Conservation (phyloP, 2,113 vertebrate species). For the Misgurnus mizolepis region DNA sequence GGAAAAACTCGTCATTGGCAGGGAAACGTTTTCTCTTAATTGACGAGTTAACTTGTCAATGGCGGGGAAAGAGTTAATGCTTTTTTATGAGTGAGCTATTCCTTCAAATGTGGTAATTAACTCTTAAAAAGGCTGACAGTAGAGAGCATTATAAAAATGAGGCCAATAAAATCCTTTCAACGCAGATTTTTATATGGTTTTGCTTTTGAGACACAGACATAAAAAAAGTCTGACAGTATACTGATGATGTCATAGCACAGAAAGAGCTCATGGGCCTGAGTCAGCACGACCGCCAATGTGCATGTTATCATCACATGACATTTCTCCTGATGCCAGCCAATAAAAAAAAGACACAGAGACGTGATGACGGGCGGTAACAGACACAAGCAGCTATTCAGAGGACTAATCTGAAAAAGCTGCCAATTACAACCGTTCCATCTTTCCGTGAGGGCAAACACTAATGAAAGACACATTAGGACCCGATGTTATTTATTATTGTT, state of each 20-base stretch:
- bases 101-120: no score
- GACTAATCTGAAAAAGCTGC: constrained; percentile 24
- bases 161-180: background rate
- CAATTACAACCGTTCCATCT: constrained; percentile 23
- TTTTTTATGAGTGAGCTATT: no score
- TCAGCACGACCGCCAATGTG: constrained; percentile 19
- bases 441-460: constrained; percentile 1
- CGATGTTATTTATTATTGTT: background rate
- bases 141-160: no score
- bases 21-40: no score
- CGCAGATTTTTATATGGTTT: background rate
- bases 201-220: background rate
- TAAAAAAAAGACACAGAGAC: constrained; percentile 8
- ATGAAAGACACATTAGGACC: constrained; percentile 11
- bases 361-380: background rate
- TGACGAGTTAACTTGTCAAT: no score
- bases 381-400: constrained; percentile 20
- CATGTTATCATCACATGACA: constrained; percentile 28
- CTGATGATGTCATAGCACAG: constrained; percentile 27
- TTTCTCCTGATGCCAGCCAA: constrained; percentile 18
- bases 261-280: background rate
- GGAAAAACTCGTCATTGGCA: no score
- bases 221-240: constrained; percentile 20
- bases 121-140: no score
- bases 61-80: no score